Base-by-base conservation (phyloP, 2,888 invertebrate genomes). In the Thecocarcelia acutangulata region DNA sequence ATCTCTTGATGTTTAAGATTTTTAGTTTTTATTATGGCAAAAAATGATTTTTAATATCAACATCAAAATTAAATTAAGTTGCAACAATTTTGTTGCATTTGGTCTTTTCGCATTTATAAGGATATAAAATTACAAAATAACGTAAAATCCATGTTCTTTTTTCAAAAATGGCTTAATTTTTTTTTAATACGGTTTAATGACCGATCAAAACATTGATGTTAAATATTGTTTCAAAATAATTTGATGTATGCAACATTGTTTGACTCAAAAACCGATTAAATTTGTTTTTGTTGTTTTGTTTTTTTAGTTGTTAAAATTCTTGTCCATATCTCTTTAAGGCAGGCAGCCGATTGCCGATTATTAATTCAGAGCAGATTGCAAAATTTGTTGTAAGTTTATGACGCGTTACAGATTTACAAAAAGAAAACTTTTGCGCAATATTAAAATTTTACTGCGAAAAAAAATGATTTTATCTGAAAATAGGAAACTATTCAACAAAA, bases 151-250 rank as follows among this genome's bases (percentile, higher is more conserved):
- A 46, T 24, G 33, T 69, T 59, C 13, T n/a, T n/a, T n/a, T 13
- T 33, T 58, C 50, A 19, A 50, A 77, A 69, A 77, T 64, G 56
- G 33, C 77, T 82, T 74, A 74, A 74, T 82, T 56, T 58, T 56
- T 58, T 66, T 72, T 46, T 56, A 73, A 77, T 58, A 11, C 48
- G 42, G 54, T 50, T 70, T 70, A 77, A 70, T 50, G 48, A 6
- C 46, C 59, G 15, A 61, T 46, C 15, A 69, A 76, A 44, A 76
- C 33, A 61, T 24, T 52, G 21, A 33, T 73, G 21, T 54, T 73
- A 1, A 33, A 59, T 63, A 52, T 24, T 40, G 6, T 9, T 15
- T 40, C 13, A 37, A 50, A 40, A n/a, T n/a, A 66, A 52, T 11
- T 24, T 66, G 12, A 15, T 56, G n/a, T 24, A 17, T 24, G 66